Conservation (phyloP, 2,113 vertebrate genomes). For the Crotalus helleri region DNA sequence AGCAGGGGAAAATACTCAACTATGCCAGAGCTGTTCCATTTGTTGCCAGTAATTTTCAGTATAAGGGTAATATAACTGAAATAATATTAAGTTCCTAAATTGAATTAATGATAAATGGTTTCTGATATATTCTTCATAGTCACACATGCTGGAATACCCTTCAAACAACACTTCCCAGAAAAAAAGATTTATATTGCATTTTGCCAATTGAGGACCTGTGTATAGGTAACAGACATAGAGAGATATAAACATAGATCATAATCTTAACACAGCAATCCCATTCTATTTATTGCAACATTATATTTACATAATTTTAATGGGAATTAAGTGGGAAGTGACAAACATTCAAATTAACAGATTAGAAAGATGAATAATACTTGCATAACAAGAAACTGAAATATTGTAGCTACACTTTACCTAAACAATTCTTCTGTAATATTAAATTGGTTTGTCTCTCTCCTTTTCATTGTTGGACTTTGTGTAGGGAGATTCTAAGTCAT, state of each 20-base stretch:
- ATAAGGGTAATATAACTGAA: background rate
- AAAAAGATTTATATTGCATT: background rate
- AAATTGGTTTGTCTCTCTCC: background rate
- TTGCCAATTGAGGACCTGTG: background rate
- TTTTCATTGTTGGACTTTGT: background rate
- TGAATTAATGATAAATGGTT: background rate
- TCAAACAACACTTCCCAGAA: background rate
- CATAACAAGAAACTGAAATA: background rate
- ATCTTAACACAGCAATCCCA: background rate
- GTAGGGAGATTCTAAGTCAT: no score
- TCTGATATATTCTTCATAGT: background rate
- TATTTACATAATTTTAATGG: background rate
- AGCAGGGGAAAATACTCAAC: background rate
- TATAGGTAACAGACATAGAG: background rate
- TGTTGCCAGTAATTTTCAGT: background rate
- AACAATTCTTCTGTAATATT: background rate
- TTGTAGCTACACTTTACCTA: background rate
- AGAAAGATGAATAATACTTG: background rate
- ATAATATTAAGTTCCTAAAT: background rate
- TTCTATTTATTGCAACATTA: background rate
- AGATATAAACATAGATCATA: background rate
- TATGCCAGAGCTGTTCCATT: background rate
- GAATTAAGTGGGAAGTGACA: background rate
- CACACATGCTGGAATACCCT: background rate
- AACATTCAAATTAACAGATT: background rate